These are phyloP conservation scores for Tachysurus vachellii DNA, from an alignment of 2,113 vertebrate species.

Conservation along the genomic window DNA sequence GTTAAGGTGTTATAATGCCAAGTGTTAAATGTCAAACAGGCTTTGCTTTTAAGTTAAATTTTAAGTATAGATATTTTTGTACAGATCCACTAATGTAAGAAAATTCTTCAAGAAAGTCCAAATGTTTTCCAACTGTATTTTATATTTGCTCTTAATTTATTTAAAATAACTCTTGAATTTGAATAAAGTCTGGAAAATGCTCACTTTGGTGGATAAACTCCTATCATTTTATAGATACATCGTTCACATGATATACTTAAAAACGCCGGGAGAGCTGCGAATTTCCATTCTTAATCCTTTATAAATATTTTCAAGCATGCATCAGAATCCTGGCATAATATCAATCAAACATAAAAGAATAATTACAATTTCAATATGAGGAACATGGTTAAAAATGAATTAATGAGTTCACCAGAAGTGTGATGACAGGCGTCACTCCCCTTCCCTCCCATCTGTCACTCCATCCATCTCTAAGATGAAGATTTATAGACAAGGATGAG, in stretches of 20 bases:
- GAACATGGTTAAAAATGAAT: constrained; percentile 29
- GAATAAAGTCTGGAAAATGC: background rate
- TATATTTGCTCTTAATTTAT: background rate
- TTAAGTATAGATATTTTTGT: background rate
- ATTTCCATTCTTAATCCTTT: background rate
- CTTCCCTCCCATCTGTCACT: constrained; percentile 50
- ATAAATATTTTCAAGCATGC: background rate
- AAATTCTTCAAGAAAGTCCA: background rate
- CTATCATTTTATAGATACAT: background rate
- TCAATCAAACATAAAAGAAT: constrained; percentile 26
- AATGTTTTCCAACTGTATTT: background rate
- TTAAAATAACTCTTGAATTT: background rate
- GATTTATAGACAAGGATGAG: constrained; percentile 58
- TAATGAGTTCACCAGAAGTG: constrained; percentile 21
- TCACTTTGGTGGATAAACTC: background rate
- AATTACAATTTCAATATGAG: background rate
- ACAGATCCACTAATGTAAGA: background rate
- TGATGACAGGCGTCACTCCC: constrained; percentile 52
- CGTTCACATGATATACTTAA: background rate
- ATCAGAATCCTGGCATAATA: background rate
- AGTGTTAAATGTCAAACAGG: too few species aligned
- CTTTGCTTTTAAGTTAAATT: too few species aligned
- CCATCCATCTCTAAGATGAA: constrained; percentile 49
- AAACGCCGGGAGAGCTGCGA: background rate
- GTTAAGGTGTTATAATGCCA: too few species aligned